These are phyloP conservation scores for Rambutsinella grinnellia DNA, from an alignment of 2,888 invertebrate genomes.

Conservation along the genomic window DNA sequence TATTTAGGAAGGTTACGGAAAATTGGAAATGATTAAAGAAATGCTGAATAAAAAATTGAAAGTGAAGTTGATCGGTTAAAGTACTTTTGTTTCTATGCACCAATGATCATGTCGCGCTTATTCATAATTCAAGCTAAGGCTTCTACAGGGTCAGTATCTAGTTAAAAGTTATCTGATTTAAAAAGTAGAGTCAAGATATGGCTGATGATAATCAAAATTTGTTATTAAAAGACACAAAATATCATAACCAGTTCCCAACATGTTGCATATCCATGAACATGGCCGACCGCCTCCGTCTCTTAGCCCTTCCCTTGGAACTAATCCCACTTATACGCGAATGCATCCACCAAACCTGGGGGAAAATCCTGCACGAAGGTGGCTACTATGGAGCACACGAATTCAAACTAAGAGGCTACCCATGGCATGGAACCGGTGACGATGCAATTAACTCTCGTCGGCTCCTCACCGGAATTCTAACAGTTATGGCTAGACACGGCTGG, in stretches of 20 bases:
- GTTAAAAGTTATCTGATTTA: too few species aligned
- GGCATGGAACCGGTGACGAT: conserved; percentile 18
- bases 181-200: too few species aligned
- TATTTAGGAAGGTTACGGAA: conserved; percentile 33
- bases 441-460: conserved; percentile 28
- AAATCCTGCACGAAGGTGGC: conserved; percentile 47
- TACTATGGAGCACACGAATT: conserved; percentile 54
- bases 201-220: too few species aligned
- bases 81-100: too few species aligned
- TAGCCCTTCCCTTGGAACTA: conserved; percentile 39
- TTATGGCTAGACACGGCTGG: conserved; percentile 56
- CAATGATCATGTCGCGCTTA: too few species aligned
- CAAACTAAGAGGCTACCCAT: conserved; percentile 37
- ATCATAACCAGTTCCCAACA: conserved; percentile 39
- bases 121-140: too few species aligned
- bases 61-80: too few species aligned
- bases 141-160: too few species aligned
- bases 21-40: too few species aligned
- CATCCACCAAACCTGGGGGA: conserved; percentile 42
- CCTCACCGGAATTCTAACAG: conserved; percentile 26
- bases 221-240: too few species aligned
- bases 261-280: conserved; percentile 57
- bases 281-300: conserved; percentile 49
- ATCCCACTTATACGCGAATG: conserved; percentile 29
- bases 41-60: too few species aligned